Evolutionary conservation across 1,140 invertebrate genomes (phyloP), one percentile per base, ranked within the genome.

Genomic region (Philopotamus ludificatus): DNA sequence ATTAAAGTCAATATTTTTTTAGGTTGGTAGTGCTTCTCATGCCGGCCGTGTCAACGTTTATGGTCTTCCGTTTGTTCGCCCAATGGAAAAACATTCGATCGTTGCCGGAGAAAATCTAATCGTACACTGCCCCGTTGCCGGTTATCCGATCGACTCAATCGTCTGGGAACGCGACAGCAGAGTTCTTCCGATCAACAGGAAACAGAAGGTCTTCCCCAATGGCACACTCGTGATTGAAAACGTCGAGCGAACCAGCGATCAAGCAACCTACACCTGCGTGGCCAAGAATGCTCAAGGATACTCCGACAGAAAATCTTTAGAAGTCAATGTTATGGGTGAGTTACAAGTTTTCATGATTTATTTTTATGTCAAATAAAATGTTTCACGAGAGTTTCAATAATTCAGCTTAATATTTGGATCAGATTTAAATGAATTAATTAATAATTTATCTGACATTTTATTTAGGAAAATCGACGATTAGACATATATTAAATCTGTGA

Each of bases 291-390:
- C 89, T 49, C 92, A 95, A 76, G 93, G 92, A 44, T 93, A 94
- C 79, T 92, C 87, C 66, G 92, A 92, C 23, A 83, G 90, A 69
- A 89, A 90, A 73, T 90, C 87, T 57, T 82, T 98, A 8, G 93
- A 94, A 85, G 89, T 98, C 49, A 91, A 92, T 88, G 93, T 98
- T 26, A 94, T 97, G 89, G 94, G 95, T 98, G 86, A 91, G 88
- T 88, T 8, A 12, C 34, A 1, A n/a, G n/a, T n/a, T 26, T 54
- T 54, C 26, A 54, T 26, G 15, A 18, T 50, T 34, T 34, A 34
- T 34, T 34, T 34, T n/a, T n/a, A n/a, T n/a, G n/a, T n/a, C n/a
- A n/a, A n/a, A n/a, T n/a, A n/a, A n/a, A n/a, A n/a, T n/a, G n/a
- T n/a, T n/a, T n/a, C n/a, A n/a, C n/a, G n/a, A n/a, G n/a, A n/a